phyloP scores from a whole-genome alignment of 53 echinoderm and acorn worm genomes.

The Apostichopus leukothele region DNA sequence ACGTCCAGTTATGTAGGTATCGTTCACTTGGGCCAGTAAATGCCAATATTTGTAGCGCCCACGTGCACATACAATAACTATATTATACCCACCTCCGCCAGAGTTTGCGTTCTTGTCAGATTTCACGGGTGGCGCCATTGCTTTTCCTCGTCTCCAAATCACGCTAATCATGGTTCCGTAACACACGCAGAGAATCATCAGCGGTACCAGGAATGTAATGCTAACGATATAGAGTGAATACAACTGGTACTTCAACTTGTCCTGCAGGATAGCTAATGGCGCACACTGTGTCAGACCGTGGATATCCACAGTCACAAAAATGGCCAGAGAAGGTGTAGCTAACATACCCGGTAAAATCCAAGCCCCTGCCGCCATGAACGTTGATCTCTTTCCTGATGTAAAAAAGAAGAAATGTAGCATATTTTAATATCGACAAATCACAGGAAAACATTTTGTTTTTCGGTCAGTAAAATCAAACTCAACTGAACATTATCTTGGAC shows the following conservation, averaged over 20 bases:
- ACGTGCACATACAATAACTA: too few relatives aligned
- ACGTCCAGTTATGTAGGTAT: too few relatives aligned
- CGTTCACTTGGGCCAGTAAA: too few relatives aligned
- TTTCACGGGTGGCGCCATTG: slow-evolving; percentile 63
- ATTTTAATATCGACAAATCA: too few relatives aligned
- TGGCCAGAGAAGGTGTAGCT: background rate
- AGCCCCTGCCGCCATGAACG: slow-evolving; percentile 75
- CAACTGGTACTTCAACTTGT: slow-evolving; percentile 56
- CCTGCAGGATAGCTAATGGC: slow-evolving; percentile 36
- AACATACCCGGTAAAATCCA: slow-evolving; percentile 72
- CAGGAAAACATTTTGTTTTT: too few relatives aligned
- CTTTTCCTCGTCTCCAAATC: slow-evolving; percentile 86
- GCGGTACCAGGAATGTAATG: slow-evolving; percentile 84
- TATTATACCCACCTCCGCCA: slow-evolving; percentile 19
- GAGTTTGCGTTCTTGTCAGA: slow-evolving; percentile 49
- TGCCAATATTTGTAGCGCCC: too few relatives aligned
- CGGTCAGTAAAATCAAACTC: too few relatives aligned
- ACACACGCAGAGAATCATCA: slow-evolving; percentile 80
- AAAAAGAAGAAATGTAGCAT: background rate
- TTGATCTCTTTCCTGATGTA: slow-evolving; percentile 67
- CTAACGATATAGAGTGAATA: slow-evolving; percentile 76
- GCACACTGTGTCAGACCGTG: slow-evolving; percentile 50
- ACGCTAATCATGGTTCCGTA: slow-evolving; percentile 91
- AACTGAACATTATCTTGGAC: too few relatives aligned
- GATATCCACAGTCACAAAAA: background rate